Base-by-base conservation (phyloP, 1,140 invertebrate species). In the Heliconius nattereri region DNA sequence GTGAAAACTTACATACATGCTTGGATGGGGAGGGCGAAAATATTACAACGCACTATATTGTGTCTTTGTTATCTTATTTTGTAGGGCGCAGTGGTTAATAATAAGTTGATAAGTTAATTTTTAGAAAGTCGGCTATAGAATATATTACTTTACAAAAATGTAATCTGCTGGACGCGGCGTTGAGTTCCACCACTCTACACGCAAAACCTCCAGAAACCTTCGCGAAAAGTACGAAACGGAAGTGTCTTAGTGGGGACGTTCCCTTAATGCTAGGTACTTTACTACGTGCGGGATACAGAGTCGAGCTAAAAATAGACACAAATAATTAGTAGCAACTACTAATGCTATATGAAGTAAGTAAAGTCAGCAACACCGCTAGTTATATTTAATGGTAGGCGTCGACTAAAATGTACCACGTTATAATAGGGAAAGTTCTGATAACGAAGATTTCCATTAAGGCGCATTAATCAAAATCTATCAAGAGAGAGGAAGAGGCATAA, bases 401-500 rank as follows among this genome's bases (percentile, higher is more conserved):
- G 26, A 29, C 60, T 29, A 26, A 52, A 66, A 19, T 29, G 60
- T 66, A 66, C 26, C 16, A 1, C 6, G 19, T 20, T 52, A 66
- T 66, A 66, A 66, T 29, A 66, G 60, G 60, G 23, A 66, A 66
- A 66, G 26, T 66, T 66, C 60, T 26, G 60, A 66, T 66, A 66
- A 66, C 23, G 60, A 66, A 66, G 60, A 66, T 66, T 66, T 66
- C 60, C 60, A 66, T 66, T 66, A 66, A 29, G 60, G 60, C 26
- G 2, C 60, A 66, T 66, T 66, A 66, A 66, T 66, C 60, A 66
- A 66, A 66, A 66, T 66, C 60, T 66, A 66, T 66, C 57, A 66
- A 60, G 57, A 66, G 57, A 29, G 26, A 23, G 57, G 57, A 29
- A 66, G 57, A 66, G 20, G 57, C 11, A 66, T 66, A 66, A 66